Base-by-base conservation (phyloP, 2,888 invertebrate genomes). In the Clepsis dumicolana region DNA sequence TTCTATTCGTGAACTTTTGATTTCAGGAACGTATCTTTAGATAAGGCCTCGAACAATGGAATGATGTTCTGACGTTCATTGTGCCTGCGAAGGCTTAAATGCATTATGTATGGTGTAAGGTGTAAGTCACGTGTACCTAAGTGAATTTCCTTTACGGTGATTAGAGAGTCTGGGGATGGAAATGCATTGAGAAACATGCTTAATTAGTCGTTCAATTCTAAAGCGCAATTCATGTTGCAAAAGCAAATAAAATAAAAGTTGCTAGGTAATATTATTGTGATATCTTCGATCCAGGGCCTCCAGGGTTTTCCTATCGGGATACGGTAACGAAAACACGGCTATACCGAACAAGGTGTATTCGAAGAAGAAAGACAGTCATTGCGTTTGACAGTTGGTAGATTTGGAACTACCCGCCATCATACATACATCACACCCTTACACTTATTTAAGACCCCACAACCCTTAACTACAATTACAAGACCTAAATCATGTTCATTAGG, bases 1-100 rank as follows among this genome's bases (percentile, higher is more conserved):
- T 80, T 84, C 79, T 80, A 84, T 86, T 90, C 85, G 88, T 85
- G 80, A 79, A 79, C 72, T 78, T 82, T 80, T 89, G 82, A 81
- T 91, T 90, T 75, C 87, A 89, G 89, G 85, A 89, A 90, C 70
- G 76, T 73, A 70, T 71, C 70, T 57, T 71, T 70, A 75, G 77
- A 77, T 76, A 74, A 73, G 72, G 73, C 74, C 27, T 27, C 25
- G 62, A 50, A 67, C 57, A 68, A 68, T 68, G 25, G 63, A 68
- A 59, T 68, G 63, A 68, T 68, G 63, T 68, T 63, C 68, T 59
- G 68, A 59, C 59, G 57, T 53, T 59, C 68, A 68, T 68, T 68
- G 68, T 68, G 57, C 64, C 57, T 59, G 16, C n/a, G 24, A 53
- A 65, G 29, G 67, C 29, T 67, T 61, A 53, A 68, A 68, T 68